Percentiles rank a stretch among this genome's conserved stretches.
phyloP scores from a whole-genome alignment of 2,888 invertebrate species.

The Endotricha flammealis region DNA sequence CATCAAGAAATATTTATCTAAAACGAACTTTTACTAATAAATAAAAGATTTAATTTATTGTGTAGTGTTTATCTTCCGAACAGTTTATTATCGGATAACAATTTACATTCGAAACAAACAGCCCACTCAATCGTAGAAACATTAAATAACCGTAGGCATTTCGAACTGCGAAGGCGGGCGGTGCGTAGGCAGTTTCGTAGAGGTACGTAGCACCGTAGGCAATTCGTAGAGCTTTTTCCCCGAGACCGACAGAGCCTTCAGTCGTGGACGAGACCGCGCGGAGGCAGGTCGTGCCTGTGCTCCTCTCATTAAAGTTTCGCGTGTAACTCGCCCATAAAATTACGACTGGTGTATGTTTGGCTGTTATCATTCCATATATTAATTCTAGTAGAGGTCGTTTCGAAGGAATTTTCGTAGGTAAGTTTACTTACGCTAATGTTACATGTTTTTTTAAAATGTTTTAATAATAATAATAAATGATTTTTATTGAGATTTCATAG shows the following conservation, averaged over 20 bases:
- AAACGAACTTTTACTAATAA: not conserved
- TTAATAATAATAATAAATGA: no score
- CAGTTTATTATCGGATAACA: no score
- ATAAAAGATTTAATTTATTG: no score
- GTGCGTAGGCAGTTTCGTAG: not conserved
- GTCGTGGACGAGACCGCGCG: constrained; percentile 9
- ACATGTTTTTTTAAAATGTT: no score
- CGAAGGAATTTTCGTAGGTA: not conserved
- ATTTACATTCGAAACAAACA: no score
- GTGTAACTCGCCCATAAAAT: not conserved
- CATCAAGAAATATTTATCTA: not conserved
- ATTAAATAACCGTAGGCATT: no score
- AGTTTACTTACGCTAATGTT: not conserved
- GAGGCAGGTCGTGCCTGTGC: not conserved
- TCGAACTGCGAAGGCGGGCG: constrained; percentile 10
- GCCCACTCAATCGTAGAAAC: no score
- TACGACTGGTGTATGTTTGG: not conserved
- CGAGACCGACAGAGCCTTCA: constrained; percentile 8
- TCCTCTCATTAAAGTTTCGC: constrained; percentile 7
- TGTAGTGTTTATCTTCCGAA: no score
- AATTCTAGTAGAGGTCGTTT: not conserved
- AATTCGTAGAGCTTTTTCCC: not conserved
- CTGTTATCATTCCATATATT: constrained; percentile 1
- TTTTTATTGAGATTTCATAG: no score
- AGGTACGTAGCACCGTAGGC: not conserved